A percentile compares a stretch with the other conserved stretches of the same genome.
Evolutionary conservation across 2,797 vertebrate genomes (phyloP).

Genomic region (Holocentrus rufus): DNA sequence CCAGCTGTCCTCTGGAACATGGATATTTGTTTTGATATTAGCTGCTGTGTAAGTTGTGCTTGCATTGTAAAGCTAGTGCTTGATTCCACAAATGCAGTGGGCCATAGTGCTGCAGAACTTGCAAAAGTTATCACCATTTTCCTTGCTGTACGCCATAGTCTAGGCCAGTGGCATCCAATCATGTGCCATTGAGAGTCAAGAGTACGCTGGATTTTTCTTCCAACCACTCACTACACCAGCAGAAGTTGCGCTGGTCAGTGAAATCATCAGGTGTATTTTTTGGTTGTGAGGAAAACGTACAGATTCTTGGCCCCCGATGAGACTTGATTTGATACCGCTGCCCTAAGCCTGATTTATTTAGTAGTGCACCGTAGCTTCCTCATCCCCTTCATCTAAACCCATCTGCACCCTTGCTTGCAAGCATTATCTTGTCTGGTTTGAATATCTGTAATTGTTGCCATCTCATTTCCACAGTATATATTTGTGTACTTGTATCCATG

Average conservation of each 20-base stretch:
- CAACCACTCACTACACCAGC: too few species aligned
- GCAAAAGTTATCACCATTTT: too few species aligned
- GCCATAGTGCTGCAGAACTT: too few species aligned
- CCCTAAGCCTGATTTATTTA: not conserved
- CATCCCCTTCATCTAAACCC: not conserved
- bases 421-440: conserved; percentile 1
- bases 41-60: not conserved
- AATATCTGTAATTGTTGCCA: conserved; percentile 17
- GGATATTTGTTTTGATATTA: not conserved
- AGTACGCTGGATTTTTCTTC: too few species aligned
- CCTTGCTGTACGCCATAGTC: too few species aligned
- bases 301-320: not conserved
- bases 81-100: not conserved
- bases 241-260: not conserved
- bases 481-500: conserved; percentile 56
- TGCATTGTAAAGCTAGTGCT: not conserved
- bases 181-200: too few species aligned
- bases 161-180: too few species aligned
- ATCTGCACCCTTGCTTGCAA: not conserved
- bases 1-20: not conserved
- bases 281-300: not conserved
- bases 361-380: not conserved
- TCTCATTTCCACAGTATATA: conserved; percentile 18
- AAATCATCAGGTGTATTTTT: not conserved
- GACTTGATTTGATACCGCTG: not conserved